A percentile compares a stretch with the other conserved stretches of the same genome.
These are phyloP conservation scores for Anoplophora glabripennis DNA, from an alignment of 1,140 invertebrate species.

Conservation along the genomic window DNA sequence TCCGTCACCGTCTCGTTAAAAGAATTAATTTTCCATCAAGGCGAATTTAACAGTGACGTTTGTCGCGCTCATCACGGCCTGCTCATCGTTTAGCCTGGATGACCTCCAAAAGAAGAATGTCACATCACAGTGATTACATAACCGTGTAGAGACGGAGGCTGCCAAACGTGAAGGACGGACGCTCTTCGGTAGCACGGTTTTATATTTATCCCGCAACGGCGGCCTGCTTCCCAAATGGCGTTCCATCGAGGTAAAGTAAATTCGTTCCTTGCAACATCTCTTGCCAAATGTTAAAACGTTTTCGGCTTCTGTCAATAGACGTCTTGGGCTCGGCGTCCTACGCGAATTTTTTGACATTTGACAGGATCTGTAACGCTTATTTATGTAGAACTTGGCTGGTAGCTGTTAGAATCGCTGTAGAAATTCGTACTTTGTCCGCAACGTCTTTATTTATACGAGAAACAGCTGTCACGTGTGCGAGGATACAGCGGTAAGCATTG, in stretches of 20 bases:
- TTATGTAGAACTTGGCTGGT: not conserved
- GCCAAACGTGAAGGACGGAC: slow-evolving; percentile 35
- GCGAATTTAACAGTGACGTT: slow-evolving; percentile 12
- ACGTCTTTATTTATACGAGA: no score
- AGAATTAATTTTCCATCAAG: not conserved
- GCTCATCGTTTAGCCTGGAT: slow-evolving; percentile 23
- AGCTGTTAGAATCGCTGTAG: not conserved
- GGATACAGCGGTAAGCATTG: no score
- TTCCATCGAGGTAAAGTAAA: not conserved
- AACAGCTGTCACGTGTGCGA: no score
- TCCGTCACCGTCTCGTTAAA: not conserved
- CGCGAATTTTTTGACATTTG: not conserved
- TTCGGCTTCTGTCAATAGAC: not conserved
- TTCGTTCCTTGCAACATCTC: not conserved
- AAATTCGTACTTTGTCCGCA: no score
- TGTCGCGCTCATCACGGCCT: slow-evolving; percentile 9
- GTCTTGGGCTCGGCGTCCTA: no score
- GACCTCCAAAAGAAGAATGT: slow-evolving; percentile 40
- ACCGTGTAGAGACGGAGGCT: slow-evolving; percentile 18
- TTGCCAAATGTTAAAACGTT: slow-evolving; percentile 4
- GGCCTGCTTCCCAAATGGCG: not conserved
- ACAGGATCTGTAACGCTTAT: not conserved
- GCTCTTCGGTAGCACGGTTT: slow-evolving; percentile 28
- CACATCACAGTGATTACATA: slow-evolving; percentile 35
- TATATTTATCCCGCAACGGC: not conserved